Conservation (phyloP, 2,888 invertebrate species). For the Brachycybe producta region DNA sequence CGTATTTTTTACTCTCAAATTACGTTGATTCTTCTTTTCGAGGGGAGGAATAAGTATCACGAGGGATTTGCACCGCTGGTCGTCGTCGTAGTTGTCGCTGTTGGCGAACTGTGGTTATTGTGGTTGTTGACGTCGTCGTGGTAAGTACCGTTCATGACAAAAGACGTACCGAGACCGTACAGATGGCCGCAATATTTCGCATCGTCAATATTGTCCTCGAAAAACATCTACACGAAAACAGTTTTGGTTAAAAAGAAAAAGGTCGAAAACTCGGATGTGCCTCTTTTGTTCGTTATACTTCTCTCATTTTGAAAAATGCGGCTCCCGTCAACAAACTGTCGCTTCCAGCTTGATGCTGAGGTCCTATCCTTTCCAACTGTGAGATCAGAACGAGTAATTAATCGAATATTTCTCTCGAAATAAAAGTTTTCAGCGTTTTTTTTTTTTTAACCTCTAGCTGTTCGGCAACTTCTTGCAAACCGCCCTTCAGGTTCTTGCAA, state of each 20-base stretch:
- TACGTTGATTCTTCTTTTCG: too few relatives aligned
- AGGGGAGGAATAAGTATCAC: slow-evolving; percentile 13
- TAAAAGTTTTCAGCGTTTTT: too few relatives aligned
- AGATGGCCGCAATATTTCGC: slow-evolving; percentile 91
- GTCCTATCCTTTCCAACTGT: slow-evolving; percentile 77
- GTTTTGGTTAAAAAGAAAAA: neutral
- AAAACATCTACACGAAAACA: slow-evolving; percentile 67
- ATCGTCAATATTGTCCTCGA: slow-evolving; percentile 96
- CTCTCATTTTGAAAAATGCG: slow-evolving; percentile 98
- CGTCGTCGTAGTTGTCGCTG: slow-evolving; percentile 17
- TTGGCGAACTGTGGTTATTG: slow-evolving; percentile 22
- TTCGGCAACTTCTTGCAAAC: slow-evolving; percentile 79
- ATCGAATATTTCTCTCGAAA: neutral
- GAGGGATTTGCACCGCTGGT: slow-evolving; percentile 2
- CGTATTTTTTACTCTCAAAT: slow-evolving; percentile 7
- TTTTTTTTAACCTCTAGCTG: slow-evolving; percentile 36
- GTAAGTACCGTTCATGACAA: slow-evolving; percentile 48
- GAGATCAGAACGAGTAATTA: slow-evolving; percentile 11
- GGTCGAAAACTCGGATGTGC: neutral
- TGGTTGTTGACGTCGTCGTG: slow-evolving; percentile 38
- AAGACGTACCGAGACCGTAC: slow-evolving; percentile 84
- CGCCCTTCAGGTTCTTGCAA: slow-evolving; percentile 95
- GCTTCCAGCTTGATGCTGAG: slow-evolving; percentile 97
- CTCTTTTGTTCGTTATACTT: slow-evolving; percentile 45
- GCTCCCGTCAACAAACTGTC: slow-evolving; percentile 95